These are phyloP conservation scores for Sycophila sp. DNA, from an alignment of 1,140 invertebrate genomes.

Conservation along the genomic window DNA sequence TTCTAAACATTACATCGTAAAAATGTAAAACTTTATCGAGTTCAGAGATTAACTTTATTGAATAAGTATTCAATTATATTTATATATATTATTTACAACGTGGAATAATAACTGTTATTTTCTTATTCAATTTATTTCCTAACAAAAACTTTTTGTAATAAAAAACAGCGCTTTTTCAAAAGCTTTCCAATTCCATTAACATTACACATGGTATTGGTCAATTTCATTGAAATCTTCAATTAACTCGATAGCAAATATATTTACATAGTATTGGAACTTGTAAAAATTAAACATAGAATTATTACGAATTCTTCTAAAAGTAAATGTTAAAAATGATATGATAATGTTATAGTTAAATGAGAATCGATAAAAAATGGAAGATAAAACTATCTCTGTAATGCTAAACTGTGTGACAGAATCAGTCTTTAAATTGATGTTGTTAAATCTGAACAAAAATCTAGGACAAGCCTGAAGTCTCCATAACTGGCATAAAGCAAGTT, in stretches of 20 bases:
- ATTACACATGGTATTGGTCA: too few species aligned
- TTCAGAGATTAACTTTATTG: slow-evolving; percentile 9
- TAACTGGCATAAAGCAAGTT: slow-evolving; percentile 21
- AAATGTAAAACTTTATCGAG: slow-evolving; percentile 15
- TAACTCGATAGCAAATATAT: slow-evolving; percentile 25
- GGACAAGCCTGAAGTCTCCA: neutral
- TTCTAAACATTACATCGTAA: too few species aligned
- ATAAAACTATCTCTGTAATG: slow-evolving; percentile 17
- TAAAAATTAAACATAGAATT: slow-evolving; percentile 21
- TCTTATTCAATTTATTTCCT: neutral
- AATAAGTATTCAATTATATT: slow-evolving; percentile 16
- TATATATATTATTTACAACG: slow-evolving; percentile 23
- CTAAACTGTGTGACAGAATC: slow-evolving; percentile 7
- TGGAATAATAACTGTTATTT: slow-evolving; percentile 20
- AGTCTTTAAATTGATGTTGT: slow-evolving; percentile 21
- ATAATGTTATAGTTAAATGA: slow-evolving; percentile 11
- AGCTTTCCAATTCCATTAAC: slow-evolving; percentile 11
- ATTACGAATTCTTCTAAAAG: neutral
- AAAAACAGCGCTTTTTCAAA: slow-evolving; percentile 13
- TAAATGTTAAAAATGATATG: slow-evolving; percentile 8
- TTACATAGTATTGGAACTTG: slow-evolving; percentile 15
- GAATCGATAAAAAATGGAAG: slow-evolving; percentile 15
- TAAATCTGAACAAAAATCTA: neutral
- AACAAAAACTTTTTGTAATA: slow-evolving; percentile 20
- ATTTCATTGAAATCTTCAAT: slow-evolving; percentile 14